Conservation (phyloP, 2,888 invertebrate species). For the Gerris lacustris region DNA sequence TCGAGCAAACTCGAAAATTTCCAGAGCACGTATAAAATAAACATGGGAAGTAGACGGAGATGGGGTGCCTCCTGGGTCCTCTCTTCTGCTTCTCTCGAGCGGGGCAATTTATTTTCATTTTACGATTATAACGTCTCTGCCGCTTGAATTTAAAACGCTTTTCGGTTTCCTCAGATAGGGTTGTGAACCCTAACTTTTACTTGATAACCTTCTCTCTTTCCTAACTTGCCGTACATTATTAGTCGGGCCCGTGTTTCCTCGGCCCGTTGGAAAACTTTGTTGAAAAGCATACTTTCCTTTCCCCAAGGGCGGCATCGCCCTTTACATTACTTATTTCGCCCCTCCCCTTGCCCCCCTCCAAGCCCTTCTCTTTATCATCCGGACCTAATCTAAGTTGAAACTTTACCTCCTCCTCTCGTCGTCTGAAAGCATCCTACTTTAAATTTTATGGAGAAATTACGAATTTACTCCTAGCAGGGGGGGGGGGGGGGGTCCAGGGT, state of each 20-base stretch:
- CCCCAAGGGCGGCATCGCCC: conserved; percentile 3
- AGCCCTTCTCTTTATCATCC: not conserved
- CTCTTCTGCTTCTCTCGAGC: not conserved
- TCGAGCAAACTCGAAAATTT: conserved; percentile 21
- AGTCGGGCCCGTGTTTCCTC: not conserved
- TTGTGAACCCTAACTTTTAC: conserved; percentile 14
- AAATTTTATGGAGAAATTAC: conserved; percentile 3
- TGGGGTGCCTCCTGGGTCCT: not conserved
- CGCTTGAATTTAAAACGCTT: conserved; percentile 12
- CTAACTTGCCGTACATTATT: not conserved
- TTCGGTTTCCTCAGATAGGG: not conserved
- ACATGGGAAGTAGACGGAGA: conserved; percentile 17
- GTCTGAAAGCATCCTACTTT: not conserved
- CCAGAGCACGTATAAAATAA: conserved; percentile 28
- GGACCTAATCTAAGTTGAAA: conserved; percentile 1
- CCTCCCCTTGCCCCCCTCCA: not conserved
- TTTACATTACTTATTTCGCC: not conserved
- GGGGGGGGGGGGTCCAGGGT: not conserved
- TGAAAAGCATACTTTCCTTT: conserved; percentile 1
- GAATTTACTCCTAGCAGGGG: not conserved
- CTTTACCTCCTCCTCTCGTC: not conserved
- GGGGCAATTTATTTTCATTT: conserved; percentile 28
- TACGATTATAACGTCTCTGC: conserved; percentile 25
- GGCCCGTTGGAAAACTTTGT: not conserved
- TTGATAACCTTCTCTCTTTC: conserved; percentile 11